Evolutionary conservation across 2,113 vertebrate species (phyloP), one percentile per base, ranked within the genome.

Genomic region (Phoxinus phoxinus): DNA sequence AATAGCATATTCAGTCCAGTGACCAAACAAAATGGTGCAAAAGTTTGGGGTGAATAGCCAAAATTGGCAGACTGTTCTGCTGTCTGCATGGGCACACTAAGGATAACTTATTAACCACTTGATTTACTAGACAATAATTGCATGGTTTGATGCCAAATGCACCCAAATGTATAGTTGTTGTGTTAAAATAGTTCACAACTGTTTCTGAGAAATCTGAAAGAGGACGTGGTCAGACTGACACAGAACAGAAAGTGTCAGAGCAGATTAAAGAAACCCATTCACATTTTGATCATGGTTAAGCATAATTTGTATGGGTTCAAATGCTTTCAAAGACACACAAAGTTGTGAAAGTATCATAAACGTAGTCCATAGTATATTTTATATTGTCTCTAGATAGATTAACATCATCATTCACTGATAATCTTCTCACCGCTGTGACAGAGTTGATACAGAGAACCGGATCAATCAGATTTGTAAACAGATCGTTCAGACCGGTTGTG

Each of bases 121-220:
- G 35, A 21, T 27, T 30, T 46, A n/a, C 17, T 25, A 48, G n/a
- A 74, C n/a, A 25, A 23, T 79, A 37, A 46, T 27, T 63, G 8
- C 4, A 44, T 63, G 58, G 37, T 63, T 27, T 80, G 13, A 12
- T 46, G 58, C 58, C 35, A 80, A 12, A 44, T 6, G 15, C 59
- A 37, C 8, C 21, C 30, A 8, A 46, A 74, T 23, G 30, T 58
- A n/a, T n/a, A n/a, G 32, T 15, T 3, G 30, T 56, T 25, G 51
- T 59, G 56, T 32, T 23, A n/a, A 81, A 27, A 17, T 46, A 17
- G 4, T 63, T 44, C 44, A 23, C 9, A 15, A 51, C n/a, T 11
- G 37, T 53, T 82, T 82, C 59, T 67, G n/a, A 51, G 79, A 81
- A 81, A 9, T 81, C 3, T 67, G 63, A 82, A 82, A 69, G 19